These are phyloP conservation scores for Platyscapa corneri DNA, from an alignment of 1,140 invertebrate genomes.

Conservation along the genomic window DNA sequence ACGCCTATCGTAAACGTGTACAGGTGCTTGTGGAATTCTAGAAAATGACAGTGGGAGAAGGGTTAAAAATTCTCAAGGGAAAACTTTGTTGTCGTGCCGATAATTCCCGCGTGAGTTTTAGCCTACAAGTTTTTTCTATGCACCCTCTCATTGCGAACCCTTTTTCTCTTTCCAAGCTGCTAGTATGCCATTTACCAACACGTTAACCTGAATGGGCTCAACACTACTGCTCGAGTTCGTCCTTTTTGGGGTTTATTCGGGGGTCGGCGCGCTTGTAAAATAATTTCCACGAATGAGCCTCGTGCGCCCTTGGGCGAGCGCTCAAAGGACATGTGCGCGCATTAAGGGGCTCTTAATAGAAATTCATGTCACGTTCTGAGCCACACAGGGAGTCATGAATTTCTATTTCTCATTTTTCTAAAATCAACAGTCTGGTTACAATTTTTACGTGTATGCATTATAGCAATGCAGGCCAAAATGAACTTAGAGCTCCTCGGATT, in stretches of 20 bases:
- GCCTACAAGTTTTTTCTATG: background rate
- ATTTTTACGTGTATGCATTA: background rate
- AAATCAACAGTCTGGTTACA: background rate
- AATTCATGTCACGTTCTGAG: background rate
- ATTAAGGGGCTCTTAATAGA: background rate
- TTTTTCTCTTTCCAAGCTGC: background rate
- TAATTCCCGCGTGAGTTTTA: conserved; percentile 20
- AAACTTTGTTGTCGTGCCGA: background rate
- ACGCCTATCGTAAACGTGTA: too few species aligned
- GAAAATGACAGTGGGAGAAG: background rate
- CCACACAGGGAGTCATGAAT: background rate
- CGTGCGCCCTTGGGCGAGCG: too few species aligned
- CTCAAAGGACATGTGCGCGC: too few species aligned
- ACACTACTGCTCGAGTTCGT: background rate
- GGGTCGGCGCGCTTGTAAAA: background rate
- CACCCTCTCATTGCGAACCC: too few species aligned
- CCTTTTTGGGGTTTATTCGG: background rate
- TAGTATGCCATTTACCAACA: background rate
- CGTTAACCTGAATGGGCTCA: background rate
- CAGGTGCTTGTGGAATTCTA: background rate
- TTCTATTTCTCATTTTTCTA: conserved; percentile 1
- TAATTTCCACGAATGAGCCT: background rate
- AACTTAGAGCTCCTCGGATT: background rate
- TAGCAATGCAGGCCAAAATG: background rate
- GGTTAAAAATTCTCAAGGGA: too few species aligned